Base-by-base conservation (phyloP, 2,797 vertebrate species). In the Xyrichtys novacula region DNA sequence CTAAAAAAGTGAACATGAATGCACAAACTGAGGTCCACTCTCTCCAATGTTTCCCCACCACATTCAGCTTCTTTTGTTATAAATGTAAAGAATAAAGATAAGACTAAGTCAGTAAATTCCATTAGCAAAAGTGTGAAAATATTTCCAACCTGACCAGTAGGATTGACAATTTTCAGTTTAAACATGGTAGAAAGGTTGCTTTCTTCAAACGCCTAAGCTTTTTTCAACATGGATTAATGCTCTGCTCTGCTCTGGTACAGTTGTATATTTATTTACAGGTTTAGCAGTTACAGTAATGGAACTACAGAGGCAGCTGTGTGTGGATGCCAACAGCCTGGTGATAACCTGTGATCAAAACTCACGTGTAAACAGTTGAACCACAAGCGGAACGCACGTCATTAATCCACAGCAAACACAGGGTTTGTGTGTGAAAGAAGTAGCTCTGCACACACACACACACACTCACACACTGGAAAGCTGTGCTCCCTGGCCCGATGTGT, bases 401-500 rank as follows among this genome's bases (percentile, higher is more conserved):
- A 26, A 55, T 52, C 40, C 14, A 22, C 50, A 63, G 74, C 36
- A 58, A 73, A 54, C 54, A 20, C 23, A 17, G 7, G 16, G 23
- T 65, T 60, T 38, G 48, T 50, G 38, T 69, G 17, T 46, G 22
- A 72, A 29, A 36, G 16, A 48, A 58, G 40, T 17, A 29, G 28
- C 34, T 16, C 42, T 15, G 2, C 22, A 17, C 49, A 5, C 19
- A 11, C 61, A 34, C 17, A 16, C 29, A 22, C 57, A 42, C 17
- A 23, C 32, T 59, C 58, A 43, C 25, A 34, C 31, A 17, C 55
- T 32, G 54, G 8, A 75, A 72, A 58, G 65, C 71, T 50, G 15
- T 70, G 55, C 63, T 62, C 55, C 77, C 29, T 61, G 42, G 70
- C 59, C 46, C 70, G 72, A 73, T 56, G 62, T 84, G 83, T 87